Base-by-base conservation (phyloP, 2,888 invertebrate genomes). In the Eledona agricola region DNA sequence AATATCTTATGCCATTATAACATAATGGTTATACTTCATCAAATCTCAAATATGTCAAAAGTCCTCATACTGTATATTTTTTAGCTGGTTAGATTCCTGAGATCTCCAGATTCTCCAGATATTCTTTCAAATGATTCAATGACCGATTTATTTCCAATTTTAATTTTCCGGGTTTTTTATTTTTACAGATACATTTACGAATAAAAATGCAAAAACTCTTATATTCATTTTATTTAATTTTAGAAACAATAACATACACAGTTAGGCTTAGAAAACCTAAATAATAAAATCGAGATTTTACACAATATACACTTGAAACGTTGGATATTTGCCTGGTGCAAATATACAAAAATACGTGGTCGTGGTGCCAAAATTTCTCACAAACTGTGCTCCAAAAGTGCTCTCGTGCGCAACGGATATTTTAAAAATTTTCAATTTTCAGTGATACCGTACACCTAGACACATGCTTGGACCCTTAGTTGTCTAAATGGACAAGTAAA, bases 391-490 rank as follows among this genome's bases (percentile, higher is more conserved):
- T 34, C 15, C 10, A 42, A 29, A 12, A 20, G 42, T 42, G 42
- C 20, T 42, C 20, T 15, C 3, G 26, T 15, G 5, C 25, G 5
- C 5, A 19, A 19, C 28, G 3, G 3, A 11, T 28, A 4, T 28
- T 11, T 28, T 28, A 2, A 28, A 6, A 19, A 31, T 15, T 31
- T 31, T 15, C 31, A 13, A 19, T 34, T 19, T 17, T 34, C 9
- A 4, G 2, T 3, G 17, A 6, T 10, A 9, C 3, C 5, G 3
- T 10, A 15, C 25, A 37, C 15, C 55, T 59, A 61, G 46, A 61
- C 59, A 62, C 52, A 59, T 51, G 59, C 37, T 61, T 60, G 64
- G 64, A 64, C 64, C 64, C 64, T 61, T 59, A 59, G 62, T 62
- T 62, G 49, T 58, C 45, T 55, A 59, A 60, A 52, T 50, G 58